A percentile compares a stretch with the other conserved stretches of the same genome.
Evolutionary conservation across 64 coral and sea anemone species (phyloP).

Genomic region (Stichodactyla mertensii): DNA sequence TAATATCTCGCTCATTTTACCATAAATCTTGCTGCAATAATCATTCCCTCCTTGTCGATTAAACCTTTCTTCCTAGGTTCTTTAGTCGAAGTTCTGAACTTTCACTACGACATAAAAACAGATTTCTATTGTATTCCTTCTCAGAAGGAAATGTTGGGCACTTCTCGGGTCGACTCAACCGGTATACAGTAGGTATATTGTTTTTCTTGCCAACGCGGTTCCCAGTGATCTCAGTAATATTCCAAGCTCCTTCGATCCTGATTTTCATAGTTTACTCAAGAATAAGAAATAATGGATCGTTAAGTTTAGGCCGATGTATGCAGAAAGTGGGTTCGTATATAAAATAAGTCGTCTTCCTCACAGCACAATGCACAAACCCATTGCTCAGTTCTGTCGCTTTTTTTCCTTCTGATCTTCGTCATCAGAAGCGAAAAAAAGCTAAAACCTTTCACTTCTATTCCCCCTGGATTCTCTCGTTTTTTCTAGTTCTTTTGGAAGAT

Average conservation of each 20-base stretch:
- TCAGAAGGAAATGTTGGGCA: neutral
- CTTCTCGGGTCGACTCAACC: neutral
- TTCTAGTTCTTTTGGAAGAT: neutral
- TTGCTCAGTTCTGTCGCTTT: neutral
- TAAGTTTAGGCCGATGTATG: neutral
- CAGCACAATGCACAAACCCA: neutral
- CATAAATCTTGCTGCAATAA: slow-evolving; percentile 2
- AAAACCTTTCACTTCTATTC: neutral
- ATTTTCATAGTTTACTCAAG: neutral
- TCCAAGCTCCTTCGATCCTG: neutral
- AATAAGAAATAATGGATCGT: neutral
- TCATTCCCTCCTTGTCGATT: neutral
- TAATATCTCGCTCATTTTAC: neutral
- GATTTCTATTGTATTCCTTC: neutral
- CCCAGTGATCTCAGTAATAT: neutral
- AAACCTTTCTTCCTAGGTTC: neutral
- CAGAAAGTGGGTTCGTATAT: neutral
- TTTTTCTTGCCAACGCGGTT: slow-evolving; percentile 4
- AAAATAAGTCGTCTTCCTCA: neutral
- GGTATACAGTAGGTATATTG: neutral
- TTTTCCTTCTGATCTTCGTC: neutral
- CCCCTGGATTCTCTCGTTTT: neutral
- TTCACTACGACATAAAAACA: neutral
- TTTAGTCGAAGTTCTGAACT: neutral
- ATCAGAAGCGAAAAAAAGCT: neutral